These are phyloP conservation scores for Pelodytes ibericus DNA, from an alignment of 2,797 vertebrate species.

Conservation along the genomic window DNA sequence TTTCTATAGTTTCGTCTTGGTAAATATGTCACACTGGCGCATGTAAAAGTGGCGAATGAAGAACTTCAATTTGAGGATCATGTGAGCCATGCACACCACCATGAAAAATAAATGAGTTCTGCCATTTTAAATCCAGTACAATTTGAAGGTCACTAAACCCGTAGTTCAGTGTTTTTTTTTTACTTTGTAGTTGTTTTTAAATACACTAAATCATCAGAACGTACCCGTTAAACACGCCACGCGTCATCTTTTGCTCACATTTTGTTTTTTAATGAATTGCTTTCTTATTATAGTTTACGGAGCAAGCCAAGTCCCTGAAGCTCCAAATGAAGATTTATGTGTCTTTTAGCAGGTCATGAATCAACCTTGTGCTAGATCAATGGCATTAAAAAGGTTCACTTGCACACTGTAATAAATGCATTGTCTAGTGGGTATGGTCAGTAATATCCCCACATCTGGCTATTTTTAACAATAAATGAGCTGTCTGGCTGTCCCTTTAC, in stretches of 20 bases:
- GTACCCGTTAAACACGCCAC: background rate
- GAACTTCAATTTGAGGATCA: too few relatives aligned
- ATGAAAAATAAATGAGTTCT: too few relatives aligned
- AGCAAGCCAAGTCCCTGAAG: constrained; percentile 44
- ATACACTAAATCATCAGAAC: background rate
- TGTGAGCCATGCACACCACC: too few relatives aligned
- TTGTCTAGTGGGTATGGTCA: too few relatives aligned
- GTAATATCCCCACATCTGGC: too few relatives aligned
- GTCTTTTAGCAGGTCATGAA: constrained; percentile 68
- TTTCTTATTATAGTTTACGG: constrained; percentile 59
- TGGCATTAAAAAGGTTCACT: constrained; percentile 65
- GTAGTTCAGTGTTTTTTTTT: constrained; percentile 6
- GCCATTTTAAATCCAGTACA: too few relatives aligned
- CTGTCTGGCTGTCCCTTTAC: too few relatives aligned
- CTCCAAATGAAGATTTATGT: constrained; percentile 73
- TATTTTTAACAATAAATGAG: too few relatives aligned
- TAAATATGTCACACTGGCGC: too few relatives aligned
- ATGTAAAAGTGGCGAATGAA: too few relatives aligned
- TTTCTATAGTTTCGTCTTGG: too few relatives aligned
- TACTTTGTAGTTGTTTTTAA: background rate
- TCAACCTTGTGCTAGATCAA: constrained; percentile 68
- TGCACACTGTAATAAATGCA: background rate
- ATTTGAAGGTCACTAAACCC: too few relatives aligned
- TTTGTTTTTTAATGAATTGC: constrained; percentile 33
- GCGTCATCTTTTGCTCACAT: constrained; percentile 1